phyloP scores from a whole-genome alignment of 2,113 vertebrate genomes.

The Pterophyllum scalare region DNA sequence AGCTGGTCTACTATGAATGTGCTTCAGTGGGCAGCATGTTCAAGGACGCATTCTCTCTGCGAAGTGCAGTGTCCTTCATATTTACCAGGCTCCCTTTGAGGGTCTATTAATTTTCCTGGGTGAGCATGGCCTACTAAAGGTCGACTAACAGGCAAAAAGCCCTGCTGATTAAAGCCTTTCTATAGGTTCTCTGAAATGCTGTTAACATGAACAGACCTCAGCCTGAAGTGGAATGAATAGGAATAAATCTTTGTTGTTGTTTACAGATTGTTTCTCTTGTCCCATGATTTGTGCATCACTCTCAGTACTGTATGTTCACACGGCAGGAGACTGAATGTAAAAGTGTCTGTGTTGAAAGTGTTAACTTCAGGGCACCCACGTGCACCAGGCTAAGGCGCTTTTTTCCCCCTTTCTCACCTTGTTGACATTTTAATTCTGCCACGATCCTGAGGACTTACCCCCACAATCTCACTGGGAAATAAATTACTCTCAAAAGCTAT shows the following conservation, averaged over 20 bases:
- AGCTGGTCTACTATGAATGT: background rate
- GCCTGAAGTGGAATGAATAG: background rate
- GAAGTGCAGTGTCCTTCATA: slow-evolving; percentile 25
- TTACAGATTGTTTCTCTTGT: background rate
- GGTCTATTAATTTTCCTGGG: slow-evolving; percentile 45
- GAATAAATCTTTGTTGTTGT: background rate
- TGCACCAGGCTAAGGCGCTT: background rate
- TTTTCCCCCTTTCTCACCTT: background rate
- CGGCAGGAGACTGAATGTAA: too few relatives aligned
- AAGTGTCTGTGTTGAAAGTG: background rate
- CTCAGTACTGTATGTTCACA: background rate
- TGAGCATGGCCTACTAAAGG: slow-evolving; percentile 30
- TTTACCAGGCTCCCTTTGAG: background rate
- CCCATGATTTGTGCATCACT: background rate
- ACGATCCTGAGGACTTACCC: slow-evolving; percentile 37
- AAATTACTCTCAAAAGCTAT: slow-evolving; percentile 41
- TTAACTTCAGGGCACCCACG: slow-evolving; percentile 13
- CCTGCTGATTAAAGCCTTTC: slow-evolving; percentile 41
- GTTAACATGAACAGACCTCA: background rate
- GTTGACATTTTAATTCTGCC: slow-evolving; percentile 46
- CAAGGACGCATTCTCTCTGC: slow-evolving; percentile 6
- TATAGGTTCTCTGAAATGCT: background rate
- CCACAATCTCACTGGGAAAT: slow-evolving; percentile 36
- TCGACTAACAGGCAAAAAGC: slow-evolving; percentile 24
- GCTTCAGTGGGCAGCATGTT: slow-evolving; percentile 27